Evolutionary conservation across 1,140 invertebrate genomes (phyloP), one percentile per base, ranked within the genome.

Genomic region (Lasioglossum albipes): DNA sequence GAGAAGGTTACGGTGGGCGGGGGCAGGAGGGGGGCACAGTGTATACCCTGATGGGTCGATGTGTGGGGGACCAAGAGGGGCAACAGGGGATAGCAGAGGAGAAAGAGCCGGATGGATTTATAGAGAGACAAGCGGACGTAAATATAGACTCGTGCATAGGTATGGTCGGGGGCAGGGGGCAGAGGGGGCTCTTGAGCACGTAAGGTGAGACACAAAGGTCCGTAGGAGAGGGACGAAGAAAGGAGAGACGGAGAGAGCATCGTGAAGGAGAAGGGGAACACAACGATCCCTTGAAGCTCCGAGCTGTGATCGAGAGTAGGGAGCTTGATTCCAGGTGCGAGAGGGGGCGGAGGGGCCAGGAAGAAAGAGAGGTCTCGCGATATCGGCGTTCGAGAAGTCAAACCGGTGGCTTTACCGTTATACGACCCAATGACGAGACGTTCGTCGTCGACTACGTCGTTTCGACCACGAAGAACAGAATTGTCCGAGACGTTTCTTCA

Each of bases 351-450:
- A 7, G 31, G 6, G 27, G 22, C 52, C 13, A 18, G 52, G 42
- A 66, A 49, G 66, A 49, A 31, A 49, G 52, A 69, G 36, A 76
- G 52, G 69, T 76, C 61, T 41, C 59, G 83, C 81, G 73, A 87
- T 87, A 83, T 73, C 77, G 72, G 87, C 83, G 74, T 54, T 49
- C 52, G n/a, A 85, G 75, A 71, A 89, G 78, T 85, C 85, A 71
- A 81, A 88, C 81, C 81, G 83, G 76, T 80, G 75, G 31, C 83
- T 87, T 86, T 93, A 92, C 92, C 91, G 92, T 92, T 93, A 93
- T 84, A 82, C 89, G 92, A 93, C 91, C 92, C 91, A 91, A 90
- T 90, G 88, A 89, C 88, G 90, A 91, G 59, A 91, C 72, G 78
- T 79, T 57, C 77, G 83, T 72, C 20, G n/a, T 59, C 57, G 74